Percentiles rank a stretch among this genome's conserved stretches.
Conservation (phyloP, 2,797 vertebrate species). For the Heteromormyrus szaboi region DNA sequence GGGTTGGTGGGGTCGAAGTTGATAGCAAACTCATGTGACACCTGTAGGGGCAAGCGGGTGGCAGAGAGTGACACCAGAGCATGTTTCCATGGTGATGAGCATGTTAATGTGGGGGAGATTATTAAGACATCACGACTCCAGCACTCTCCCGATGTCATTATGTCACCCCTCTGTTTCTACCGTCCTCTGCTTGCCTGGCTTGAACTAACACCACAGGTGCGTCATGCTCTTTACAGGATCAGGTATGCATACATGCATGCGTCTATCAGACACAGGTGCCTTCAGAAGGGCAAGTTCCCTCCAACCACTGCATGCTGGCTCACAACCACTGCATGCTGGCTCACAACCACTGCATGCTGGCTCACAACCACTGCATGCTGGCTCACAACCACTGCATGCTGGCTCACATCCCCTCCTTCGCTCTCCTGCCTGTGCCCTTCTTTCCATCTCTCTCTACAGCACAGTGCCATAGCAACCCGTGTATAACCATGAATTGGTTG, state of each 20-base stretch:
- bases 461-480: slow-evolving; percentile 68
- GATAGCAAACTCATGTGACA: slow-evolving; percentile 97
- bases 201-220: not conserved
- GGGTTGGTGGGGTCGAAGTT: slow-evolving; percentile 97
- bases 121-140: not conserved
- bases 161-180: not conserved
- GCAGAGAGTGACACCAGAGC: not conserved
- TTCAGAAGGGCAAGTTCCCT: not conserved
- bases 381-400: too few relatives aligned
- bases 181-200: not conserved
- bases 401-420: not conserved
- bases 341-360: too few relatives aligned
- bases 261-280: not conserved
- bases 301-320: not conserved
- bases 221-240: not conserved
- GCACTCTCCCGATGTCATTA: not conserved
- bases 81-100: slow-evolving; percentile 1
- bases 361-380: too few relatives aligned
- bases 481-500: slow-evolving; percentile 64
- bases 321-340: too few relatives aligned
- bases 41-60: slow-evolving; percentile 54
- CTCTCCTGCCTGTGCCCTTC: slow-evolving; percentile 15
- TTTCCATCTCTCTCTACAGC: slow-evolving; percentile 62
- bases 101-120: not conserved
- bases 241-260: not conserved